Evolutionary conservation across 2,888 invertebrate genomes (phyloP), one percentile per base, ranked within the genome.

Genomic region (Ganaspis brasiliensis): DNA sequence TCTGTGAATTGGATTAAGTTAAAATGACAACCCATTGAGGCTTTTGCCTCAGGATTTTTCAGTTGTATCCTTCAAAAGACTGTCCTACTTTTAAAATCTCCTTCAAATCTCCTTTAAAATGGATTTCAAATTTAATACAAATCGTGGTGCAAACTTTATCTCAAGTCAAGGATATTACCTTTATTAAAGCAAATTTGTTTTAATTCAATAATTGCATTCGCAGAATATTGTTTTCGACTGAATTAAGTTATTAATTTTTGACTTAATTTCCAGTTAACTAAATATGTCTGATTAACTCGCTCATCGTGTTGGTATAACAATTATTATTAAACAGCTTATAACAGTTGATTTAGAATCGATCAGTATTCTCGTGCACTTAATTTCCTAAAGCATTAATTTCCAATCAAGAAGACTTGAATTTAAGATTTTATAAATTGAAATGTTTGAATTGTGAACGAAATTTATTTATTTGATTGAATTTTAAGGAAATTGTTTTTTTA

Each of bases 401-500:
- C 49, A 49, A 49, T 49, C 49, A 49, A 49, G 14, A 49, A 49
- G 14, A 49, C 49, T 16, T 49, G n/a, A n/a, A n/a, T n/a, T n/a
- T n/a, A n/a, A n/a, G n/a, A n/a, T n/a, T n/a, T n/a, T n/a, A n/a
- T n/a, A n/a, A n/a, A n/a, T n/a, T n/a, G n/a, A n/a, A n/a, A n/a
- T n/a, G n/a, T n/a, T n/a, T n/a, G n/a, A n/a, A n/a, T n/a, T n/a
- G n/a, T n/a, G n/a, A n/a, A n/a, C n/a, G n/a, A n/a, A n/a, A n/a
- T n/a, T n/a, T n/a, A n/a, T n/a, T n/a, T n/a, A n/a, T n/a, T n/a
- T n/a, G n/a, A n/a, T n/a, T n/a, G n/a, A n/a, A n/a, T n/a, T 52
- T 9, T 8, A 49, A 49, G 4, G 6, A 16, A 19, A 2, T 19
- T n/a, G 3, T 52, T 52, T 52, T 19, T 0, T 19, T 52, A 16